Evolutionary conservation across 2,113 vertebrate species (phyloP).

Genomic region (Scortum barcoo): DNA sequence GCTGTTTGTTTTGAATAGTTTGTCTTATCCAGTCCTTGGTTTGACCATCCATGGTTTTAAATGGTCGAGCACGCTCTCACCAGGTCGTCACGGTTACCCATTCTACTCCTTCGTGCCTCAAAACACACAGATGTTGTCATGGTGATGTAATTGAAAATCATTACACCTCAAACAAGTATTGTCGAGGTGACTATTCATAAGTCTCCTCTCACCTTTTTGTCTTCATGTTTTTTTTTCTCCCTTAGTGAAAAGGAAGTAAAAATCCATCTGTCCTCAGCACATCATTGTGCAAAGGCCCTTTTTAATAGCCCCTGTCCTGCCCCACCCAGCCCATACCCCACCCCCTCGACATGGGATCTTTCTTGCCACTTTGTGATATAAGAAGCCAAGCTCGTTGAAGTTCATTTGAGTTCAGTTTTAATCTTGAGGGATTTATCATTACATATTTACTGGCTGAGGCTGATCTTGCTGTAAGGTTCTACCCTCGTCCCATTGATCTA

Average conservation of each 20-base stretch:
- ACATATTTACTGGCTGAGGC: slow-evolving; percentile 96
- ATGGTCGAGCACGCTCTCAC: slow-evolving; percentile 42
- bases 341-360: slow-evolving; percentile 67
- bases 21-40: slow-evolving; percentile 23
- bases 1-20: slow-evolving; percentile 25
- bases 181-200: slow-evolving; percentile 74
- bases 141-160: slow-evolving; percentile 82
- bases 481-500: slow-evolving; percentile 95
- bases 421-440: slow-evolving; percentile 93
- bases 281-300: slow-evolving; percentile 60
- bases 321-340: slow-evolving; percentile 36
- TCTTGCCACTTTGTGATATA: slow-evolving; percentile 80
- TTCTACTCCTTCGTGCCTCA: slow-evolving; percentile 35
- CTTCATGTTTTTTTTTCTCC: slow-evolving; percentile 28
- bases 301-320: slow-evolving; percentile 45
- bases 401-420: slow-evolving; percentile 85
- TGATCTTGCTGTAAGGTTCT: slow-evolving; percentile 97
- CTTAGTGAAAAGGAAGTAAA: slow-evolving; percentile 50
- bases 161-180: slow-evolving; percentile 77
- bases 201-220: slow-evolving; percentile 60
- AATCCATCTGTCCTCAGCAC: slow-evolving; percentile 54
- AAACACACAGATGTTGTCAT: slow-evolving; percentile 73
- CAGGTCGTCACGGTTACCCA: slow-evolving; percentile 41
- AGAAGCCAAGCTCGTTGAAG: slow-evolving; percentile 88
- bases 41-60: slow-evolving; percentile 32